phyloP scores from a whole-genome alignment of 2,113 vertebrate genomes.

The Microcebus jonahi region DNA sequence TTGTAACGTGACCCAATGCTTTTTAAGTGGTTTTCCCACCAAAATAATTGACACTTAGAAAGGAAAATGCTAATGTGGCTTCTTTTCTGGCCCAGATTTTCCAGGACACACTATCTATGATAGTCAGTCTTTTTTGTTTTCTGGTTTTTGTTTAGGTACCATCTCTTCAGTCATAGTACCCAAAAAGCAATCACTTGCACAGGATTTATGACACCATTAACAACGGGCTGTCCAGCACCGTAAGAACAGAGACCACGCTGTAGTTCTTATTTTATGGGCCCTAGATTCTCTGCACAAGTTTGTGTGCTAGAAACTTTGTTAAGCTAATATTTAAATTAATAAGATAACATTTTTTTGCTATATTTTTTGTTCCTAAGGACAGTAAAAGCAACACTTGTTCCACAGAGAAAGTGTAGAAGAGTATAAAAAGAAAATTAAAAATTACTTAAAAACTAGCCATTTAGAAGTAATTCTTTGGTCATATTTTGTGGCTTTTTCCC shows the following conservation, averaged over 20 bases:
- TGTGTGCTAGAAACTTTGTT: not conserved
- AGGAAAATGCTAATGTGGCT: not conserved
- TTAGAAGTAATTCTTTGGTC: not conserved
- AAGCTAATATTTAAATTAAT: not conserved
- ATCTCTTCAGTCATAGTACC: not conserved
- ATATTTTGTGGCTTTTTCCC: not conserved
- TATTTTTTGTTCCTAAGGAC: constrained; percentile 17
- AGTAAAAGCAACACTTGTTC: not conserved
- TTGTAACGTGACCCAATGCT: not conserved
- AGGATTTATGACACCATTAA: not conserved
- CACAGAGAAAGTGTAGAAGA: not conserved
- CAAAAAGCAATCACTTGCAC: not conserved
- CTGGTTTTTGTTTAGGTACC: not conserved
- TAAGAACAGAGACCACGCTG: not conserved
- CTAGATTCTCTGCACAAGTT: not conserved
- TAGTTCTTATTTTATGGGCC: not conserved
- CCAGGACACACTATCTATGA: not conserved
- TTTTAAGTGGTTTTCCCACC: not conserved
- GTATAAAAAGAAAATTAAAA: constrained; percentile 41
- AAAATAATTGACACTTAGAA: not conserved
- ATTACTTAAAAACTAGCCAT: constrained; percentile 12
- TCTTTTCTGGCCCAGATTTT: not conserved
- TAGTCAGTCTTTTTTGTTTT: not conserved
- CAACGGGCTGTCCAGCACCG: not conserved
- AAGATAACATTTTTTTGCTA: not conserved